A percentile compares a stretch with the other conserved stretches of the same genome.
Evolutionary conservation across 2,113 vertebrate genomes (phyloP).

Genomic region (Porphyrio hochstetteri): DNA sequence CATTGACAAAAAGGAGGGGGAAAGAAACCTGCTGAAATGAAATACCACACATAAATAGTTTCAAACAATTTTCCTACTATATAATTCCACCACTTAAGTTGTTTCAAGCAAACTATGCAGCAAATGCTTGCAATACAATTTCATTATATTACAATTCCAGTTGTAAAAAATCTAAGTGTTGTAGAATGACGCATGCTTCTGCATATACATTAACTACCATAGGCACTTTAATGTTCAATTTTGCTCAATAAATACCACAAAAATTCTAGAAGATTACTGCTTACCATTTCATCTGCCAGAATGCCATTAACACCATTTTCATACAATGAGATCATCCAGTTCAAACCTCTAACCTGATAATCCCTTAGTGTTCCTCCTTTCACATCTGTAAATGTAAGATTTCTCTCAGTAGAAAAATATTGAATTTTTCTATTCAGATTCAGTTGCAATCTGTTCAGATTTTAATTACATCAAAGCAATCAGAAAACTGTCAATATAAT

Average conservation of each 20-base stretch:
- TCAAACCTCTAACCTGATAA: slow-evolving; percentile 89
- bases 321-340: slow-evolving; percentile 92
- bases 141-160: neutral
- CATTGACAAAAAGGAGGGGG: neutral
- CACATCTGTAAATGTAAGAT: slow-evolving; percentile 80
- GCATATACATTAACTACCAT: neutral
- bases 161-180: neutral
- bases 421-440: too few relatives aligned
- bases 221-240: neutral
- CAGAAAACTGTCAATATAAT: neutral
- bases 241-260: neutral
- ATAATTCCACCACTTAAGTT: neutral
- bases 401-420: slow-evolving; percentile 26
- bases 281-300: slow-evolving; percentile 93
- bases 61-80: neutral
- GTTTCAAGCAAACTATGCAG: neutral
- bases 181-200: neutral
- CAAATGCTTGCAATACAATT: neutral
- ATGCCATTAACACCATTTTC: slow-evolving; percentile 93
- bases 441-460: neutral
- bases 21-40: slow-evolving; percentile 5
- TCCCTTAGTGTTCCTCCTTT: slow-evolving; percentile 87
- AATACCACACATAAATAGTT: neutral
- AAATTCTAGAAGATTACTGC: slow-evolving; percentile 26
- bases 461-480: neutral